Percentiles rank a stretch among this genome's conserved stretches.
Conservation (phyloP, 1,140 invertebrate species). For the Tetragonula clypearis region DNA sequence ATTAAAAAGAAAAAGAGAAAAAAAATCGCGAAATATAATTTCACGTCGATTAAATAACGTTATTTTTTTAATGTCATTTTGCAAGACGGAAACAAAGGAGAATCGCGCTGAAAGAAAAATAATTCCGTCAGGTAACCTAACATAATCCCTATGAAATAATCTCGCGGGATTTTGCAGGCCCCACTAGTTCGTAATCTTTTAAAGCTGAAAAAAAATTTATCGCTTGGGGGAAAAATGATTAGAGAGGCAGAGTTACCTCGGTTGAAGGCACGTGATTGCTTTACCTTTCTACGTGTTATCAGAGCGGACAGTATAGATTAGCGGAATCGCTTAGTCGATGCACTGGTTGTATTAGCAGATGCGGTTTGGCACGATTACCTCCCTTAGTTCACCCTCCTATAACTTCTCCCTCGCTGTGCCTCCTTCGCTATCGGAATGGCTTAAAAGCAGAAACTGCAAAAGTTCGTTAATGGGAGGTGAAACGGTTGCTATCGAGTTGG, state of each 20-base stretch:
- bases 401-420: slow-evolving; percentile 3
- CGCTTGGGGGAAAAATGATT: slow-evolving; percentile 46
- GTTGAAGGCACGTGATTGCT: slow-evolving; percentile 37
- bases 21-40: neutral
- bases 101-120: neutral
- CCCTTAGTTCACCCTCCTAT: slow-evolving; percentile 6
- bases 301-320: slow-evolving; percentile 63
- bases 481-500: slow-evolving; percentile 18
- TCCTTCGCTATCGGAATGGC: slow-evolving; percentile 50
- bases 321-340: slow-evolving; percentile 62
- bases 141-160: neutral
- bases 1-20: neutral
- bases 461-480: slow-evolving; percentile 60
- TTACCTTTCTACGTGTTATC: slow-evolving; percentile 57
- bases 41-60: no score
- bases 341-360: slow-evolving; percentile 63
- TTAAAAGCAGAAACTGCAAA: slow-evolving; percentile 58
- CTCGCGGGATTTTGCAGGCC: neutral
- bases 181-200: neutral
- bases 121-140: neutral
- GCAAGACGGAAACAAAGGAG: neutral
- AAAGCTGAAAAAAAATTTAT: slow-evolving; percentile 24
- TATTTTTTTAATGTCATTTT: neutral
- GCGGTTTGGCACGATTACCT: slow-evolving; percentile 67
- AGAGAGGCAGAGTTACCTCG: slow-evolving; percentile 4